These are phyloP conservation scores for Podocnemis expansa DNA, from an alignment of 2,113 vertebrate species.

Conservation along the genomic window DNA sequence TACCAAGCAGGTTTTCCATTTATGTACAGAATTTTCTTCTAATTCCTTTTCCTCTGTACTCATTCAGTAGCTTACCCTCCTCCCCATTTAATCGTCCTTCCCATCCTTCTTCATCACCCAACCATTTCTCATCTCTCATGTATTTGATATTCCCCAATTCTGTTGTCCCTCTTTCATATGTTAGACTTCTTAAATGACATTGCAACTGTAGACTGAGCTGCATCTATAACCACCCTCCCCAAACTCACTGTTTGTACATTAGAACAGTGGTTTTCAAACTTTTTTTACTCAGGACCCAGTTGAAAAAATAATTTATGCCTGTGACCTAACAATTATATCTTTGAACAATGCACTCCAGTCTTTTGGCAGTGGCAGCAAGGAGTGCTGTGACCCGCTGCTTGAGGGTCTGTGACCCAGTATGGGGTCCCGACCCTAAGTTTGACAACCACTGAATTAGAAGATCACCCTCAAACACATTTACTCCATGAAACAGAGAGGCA, in stretches of 20 bases:
- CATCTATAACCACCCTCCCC: background rate
- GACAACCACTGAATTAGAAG: no score
- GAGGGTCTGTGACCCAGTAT: no score
- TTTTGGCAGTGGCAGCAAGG: no score
- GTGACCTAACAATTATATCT: no score
- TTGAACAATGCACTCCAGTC: no score
- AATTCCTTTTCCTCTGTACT: background rate
- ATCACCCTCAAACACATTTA: background rate
- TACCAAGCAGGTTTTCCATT: accelerated
- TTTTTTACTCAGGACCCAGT: no score
- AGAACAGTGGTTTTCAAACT: no score
- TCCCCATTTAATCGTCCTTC: background rate
- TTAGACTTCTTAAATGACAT: background rate
- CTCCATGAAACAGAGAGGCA: background rate
- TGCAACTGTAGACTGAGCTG: background rate
- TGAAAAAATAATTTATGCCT: no score
- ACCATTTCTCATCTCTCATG: background rate
- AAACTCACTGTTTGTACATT: background rate
- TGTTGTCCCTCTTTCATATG: background rate
- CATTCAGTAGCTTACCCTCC: background rate
- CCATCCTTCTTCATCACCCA: background rate
- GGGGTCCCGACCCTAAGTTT: no score
- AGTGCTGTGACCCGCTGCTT: no score
- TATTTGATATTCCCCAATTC: background rate
- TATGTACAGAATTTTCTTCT: background rate